Conservation (phyloP, 2,113 vertebrate genomes). For the Ctenodactylus gundi region DNA sequence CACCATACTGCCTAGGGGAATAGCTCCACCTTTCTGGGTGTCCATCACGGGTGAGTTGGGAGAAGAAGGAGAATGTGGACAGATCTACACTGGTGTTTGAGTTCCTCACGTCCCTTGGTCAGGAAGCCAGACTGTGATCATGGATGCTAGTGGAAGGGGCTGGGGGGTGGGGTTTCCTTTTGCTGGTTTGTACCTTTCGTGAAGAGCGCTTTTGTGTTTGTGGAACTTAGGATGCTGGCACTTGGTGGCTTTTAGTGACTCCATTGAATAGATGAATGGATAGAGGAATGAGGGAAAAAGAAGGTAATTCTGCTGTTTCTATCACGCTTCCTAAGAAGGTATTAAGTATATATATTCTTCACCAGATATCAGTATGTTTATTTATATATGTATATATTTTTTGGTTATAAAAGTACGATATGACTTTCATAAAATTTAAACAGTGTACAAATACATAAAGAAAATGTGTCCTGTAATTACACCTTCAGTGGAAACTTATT, state of each 20-base stretch:
- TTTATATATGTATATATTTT: neutral
- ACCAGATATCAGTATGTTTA: neutral
- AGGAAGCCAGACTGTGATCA: neutral
- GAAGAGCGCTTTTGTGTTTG: neutral
- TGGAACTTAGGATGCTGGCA: neutral
- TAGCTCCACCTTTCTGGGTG: neutral
- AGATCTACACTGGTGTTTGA: neutral
- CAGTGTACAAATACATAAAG: neutral
- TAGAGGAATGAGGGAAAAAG: neutral
- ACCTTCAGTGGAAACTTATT: neutral
- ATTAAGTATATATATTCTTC: neutral
- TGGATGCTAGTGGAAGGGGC: too few species aligned
- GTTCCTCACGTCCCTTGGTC: neutral
- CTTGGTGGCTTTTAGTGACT: neutral
- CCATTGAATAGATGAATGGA: neutral
- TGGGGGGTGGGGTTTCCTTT: neutral
- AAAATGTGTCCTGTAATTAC: neutral
- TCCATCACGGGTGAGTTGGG: neutral
- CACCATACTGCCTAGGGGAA: neutral
- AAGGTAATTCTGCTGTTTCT: neutral
- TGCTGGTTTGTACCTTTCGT: too few species aligned
- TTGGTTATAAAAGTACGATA: constrained; percentile 2
- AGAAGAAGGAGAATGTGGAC: neutral
- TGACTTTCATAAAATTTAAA: neutral
- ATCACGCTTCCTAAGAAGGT: neutral